Conservation (phyloP, 1,140 invertebrate genomes). For the Hyposmocoma kahamanoa region DNA sequence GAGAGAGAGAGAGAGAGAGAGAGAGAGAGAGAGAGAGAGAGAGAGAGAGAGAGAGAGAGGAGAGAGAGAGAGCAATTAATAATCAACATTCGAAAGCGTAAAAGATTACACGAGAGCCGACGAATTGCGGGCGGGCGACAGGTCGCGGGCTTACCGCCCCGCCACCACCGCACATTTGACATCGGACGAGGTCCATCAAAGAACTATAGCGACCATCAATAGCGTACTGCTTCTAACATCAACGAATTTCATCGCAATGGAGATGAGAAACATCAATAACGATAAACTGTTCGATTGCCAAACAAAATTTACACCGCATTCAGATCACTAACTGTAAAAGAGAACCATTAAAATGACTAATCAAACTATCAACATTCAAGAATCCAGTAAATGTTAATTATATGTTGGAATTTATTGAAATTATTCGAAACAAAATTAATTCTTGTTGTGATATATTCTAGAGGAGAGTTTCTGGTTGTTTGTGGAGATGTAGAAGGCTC, state of each 20-base stretch:
- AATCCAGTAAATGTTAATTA: conserved; percentile 53
- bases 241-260: conserved; percentile 22
- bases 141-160: conserved; percentile 5
- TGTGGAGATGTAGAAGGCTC: conserved; percentile 29
- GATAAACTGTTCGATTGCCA: conserved; percentile 27
- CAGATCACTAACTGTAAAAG: conserved; percentile 49
- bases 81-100: conserved; percentile 49
- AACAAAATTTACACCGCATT: conserved; percentile 47
- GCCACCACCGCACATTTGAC: not conserved
- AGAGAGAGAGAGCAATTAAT: conserved; percentile 42
- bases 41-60: too few species aligned
- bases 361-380: conserved; percentile 49
- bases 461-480: conserved; percentile 27
- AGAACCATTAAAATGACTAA: conserved; percentile 54
- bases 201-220: too few species aligned
- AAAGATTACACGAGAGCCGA: conserved; percentile 42
- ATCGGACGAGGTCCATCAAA: too few species aligned
- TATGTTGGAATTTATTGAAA: conserved; percentile 54
- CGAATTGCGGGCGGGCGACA: conserved; percentile 20
- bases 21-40: too few species aligned
- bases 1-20: too few species aligned
- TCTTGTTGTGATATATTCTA: conserved; percentile 33
- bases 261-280: conserved; percentile 39
- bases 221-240: too few species aligned
- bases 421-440: conserved; percentile 42